phyloP scores from a whole-genome alignment of 2,113 vertebrate species.

The Euleptes europaea region DNA sequence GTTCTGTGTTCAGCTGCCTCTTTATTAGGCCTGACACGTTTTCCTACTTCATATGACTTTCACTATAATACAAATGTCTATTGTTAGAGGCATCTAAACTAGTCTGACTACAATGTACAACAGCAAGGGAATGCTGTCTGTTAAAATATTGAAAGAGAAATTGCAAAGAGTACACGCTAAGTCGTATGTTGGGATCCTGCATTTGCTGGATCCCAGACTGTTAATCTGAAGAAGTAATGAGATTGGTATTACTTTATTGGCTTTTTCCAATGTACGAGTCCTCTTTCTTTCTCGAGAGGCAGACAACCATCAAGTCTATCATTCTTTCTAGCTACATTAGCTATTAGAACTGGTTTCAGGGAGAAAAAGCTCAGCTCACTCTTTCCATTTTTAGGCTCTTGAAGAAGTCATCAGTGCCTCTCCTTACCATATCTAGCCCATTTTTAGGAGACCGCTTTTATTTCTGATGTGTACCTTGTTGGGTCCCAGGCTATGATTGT shows the following conservation, averaged over 20 bases:
- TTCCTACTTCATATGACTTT: slow-evolving; percentile 46
- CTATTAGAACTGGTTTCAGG: no score
- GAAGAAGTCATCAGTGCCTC: no score
- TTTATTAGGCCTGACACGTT: slow-evolving; percentile 63
- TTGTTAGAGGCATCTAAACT: slow-evolving; percentile 45
- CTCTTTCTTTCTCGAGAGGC: no score
- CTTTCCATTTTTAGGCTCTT: no score
- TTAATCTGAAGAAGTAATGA: neutral
- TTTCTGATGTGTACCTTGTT: no score
- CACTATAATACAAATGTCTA: slow-evolving; percentile 40
- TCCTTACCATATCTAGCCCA: no score
- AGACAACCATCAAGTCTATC: no score
- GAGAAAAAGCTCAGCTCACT: no score
- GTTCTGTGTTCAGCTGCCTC: slow-evolving; percentile 52
- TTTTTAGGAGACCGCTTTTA: no score
- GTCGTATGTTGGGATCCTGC: neutral
- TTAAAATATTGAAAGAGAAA: neutral
- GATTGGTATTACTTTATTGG: neutral
- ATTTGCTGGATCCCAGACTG: neutral
- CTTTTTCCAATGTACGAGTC: neutral
- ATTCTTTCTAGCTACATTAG: no score
- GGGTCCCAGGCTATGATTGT: no score
- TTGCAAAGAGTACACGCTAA: neutral
- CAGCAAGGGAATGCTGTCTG: neutral
- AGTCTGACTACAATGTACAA: slow-evolving; percentile 46